Conservation (phyloP, 2,113 vertebrate genomes). For the Onychorhynchus coronatus region DNA sequence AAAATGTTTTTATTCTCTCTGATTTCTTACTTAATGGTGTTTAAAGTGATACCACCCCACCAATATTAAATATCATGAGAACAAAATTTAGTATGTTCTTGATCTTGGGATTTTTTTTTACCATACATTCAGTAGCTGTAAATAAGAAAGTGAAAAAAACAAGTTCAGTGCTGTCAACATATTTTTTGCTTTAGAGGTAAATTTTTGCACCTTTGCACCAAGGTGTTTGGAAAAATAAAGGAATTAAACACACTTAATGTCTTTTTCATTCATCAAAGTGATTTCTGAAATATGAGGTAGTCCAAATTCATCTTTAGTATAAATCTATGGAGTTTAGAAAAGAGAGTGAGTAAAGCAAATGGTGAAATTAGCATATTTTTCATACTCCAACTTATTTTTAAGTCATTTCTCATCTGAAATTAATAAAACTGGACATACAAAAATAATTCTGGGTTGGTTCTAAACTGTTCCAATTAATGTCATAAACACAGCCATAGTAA, state of each 20-base stretch:
- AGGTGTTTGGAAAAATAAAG: background rate
- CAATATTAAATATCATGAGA: background rate
- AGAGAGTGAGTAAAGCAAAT: background rate
- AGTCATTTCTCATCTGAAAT: background rate
- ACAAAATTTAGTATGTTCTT: background rate
- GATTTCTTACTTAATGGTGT: background rate
- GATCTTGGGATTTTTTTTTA: background rate
- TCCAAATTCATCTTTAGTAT: background rate
- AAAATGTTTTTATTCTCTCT: slow-evolving; percentile 51
- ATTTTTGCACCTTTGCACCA: background rate
- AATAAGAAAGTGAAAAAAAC: background rate
- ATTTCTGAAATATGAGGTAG: background rate
- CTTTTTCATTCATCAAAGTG: background rate
- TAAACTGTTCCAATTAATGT: background rate
- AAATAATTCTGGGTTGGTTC: background rate
- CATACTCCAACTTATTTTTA: background rate
- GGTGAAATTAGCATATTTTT: background rate
- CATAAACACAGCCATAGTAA: background rate
- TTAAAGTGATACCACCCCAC: background rate
- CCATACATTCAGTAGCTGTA: background rate
- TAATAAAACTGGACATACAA: background rate
- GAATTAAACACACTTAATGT: background rate
- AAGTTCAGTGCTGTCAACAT: background rate
- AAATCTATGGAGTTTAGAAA: background rate
- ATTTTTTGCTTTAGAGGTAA: background rate